Percentiles rank a stretch among this genome's conserved stretches.
Conservation (phyloP, 2,797 vertebrate species). For the Bufotes viridis region DNA sequence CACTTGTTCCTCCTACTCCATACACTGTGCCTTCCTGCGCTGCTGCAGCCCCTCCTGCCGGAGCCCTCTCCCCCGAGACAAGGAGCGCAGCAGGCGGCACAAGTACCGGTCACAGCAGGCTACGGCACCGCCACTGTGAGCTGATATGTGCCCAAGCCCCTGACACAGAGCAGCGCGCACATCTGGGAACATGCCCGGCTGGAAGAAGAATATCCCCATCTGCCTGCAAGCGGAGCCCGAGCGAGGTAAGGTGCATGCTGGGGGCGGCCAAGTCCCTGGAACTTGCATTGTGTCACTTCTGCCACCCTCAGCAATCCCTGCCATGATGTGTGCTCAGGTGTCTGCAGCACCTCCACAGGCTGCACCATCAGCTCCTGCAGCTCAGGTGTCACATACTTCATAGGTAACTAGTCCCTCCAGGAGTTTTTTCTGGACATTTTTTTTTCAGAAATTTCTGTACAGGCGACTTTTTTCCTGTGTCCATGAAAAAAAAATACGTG, state of each 20-base stretch:
- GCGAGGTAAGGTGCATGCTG: constrained; percentile 79
- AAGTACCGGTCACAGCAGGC: constrained; percentile 55
- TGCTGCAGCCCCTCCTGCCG: constrained; percentile 55
- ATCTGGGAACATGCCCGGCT: constrained; percentile 91
- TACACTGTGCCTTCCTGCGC: constrained; percentile 55
- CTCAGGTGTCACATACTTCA: neutral
- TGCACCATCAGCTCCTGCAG: neutral
- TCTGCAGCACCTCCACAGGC: neutral
- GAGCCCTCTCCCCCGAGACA: constrained; percentile 51
- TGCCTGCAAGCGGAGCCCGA: constrained; percentile 95
- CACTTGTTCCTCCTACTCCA: constrained; percentile 62
- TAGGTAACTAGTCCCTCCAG: neutral
- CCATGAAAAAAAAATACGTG: too few relatives aligned
- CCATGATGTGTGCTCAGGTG: constrained; percentile 13
- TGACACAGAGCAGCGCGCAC: constrained; percentile 59
- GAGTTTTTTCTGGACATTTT: too few relatives aligned
- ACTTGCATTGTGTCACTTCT: neutral
- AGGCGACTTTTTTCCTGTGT: too few relatives aligned
- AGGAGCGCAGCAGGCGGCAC: constrained; percentile 64
- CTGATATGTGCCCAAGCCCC: constrained; percentile 52
- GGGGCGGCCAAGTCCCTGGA: constrained; percentile 36
- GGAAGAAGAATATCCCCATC: constrained; percentile 98
- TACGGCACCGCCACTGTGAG: constrained; percentile 41
- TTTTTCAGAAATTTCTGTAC: too few relatives aligned
- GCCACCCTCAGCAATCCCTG: neutral